Evolutionary conservation across 2,113 vertebrate genomes (phyloP), one percentile per base, ranked within the genome.

Genomic region (Ceyx cyanopectus): DNA sequence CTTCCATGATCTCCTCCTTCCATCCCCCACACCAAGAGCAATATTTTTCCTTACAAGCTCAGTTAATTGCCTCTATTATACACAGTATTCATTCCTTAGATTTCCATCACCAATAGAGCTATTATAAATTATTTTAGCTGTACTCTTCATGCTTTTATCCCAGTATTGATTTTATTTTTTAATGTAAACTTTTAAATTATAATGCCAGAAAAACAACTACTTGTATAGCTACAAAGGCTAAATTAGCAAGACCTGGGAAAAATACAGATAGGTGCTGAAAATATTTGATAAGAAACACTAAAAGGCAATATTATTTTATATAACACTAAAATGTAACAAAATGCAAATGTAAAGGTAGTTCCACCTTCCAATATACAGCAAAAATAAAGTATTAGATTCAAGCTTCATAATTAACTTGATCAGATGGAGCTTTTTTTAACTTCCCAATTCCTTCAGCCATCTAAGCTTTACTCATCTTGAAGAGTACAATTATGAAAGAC

Each of bases 171-270:
- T 93, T 94, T 93, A 91, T 92, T 94, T 96, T 92, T 92, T 94
- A 94, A 96, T 93, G 87, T 91, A 96, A 95, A 96, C 92, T 96
- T 96, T 92, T 92, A 96, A 93, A 95, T 95, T 95, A 93, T 60
- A 82, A 51, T 72, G 63, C 54, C 84, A 83, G 56, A 85, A 79
- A 93, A 96, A 96, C 87, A 94, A 91, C 75, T 82, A 92, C 75
- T 78, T 93, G 75, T 12, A 70, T 29, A 69, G 67, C 46, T 69
- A 85, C 85, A 67, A 63, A 82, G 63, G 34, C 78, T 77, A 92
- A 94, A 89, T 82, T 80, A 92, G 54, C 43, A n/a, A 80, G 37
- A 95, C 48, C 43, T 26, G 29, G 70, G 65, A 67, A 86, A 91
- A 87, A 68, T 51, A 83, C 26, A 85, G 80, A 72, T n/a, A 94